phyloP scores from a whole-genome alignment of 2,888 invertebrate genomes.

The Aleiodes testaceus region DNA sequence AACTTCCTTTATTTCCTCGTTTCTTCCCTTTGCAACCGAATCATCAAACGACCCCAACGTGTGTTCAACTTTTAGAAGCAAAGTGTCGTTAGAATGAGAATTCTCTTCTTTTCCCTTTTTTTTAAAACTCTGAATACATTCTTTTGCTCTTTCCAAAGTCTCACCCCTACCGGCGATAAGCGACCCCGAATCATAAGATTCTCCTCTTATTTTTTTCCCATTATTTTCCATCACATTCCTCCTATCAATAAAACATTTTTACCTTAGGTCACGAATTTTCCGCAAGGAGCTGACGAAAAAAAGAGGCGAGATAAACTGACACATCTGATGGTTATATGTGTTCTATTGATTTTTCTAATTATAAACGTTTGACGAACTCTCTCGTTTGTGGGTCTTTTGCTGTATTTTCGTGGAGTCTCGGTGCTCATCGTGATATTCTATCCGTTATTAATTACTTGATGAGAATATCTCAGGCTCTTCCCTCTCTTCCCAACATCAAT shows the following conservation, averaged over 20 bases:
- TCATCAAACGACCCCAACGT: not conserved
- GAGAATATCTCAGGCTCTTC: slow-evolving; percentile 13
- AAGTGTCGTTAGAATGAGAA: slow-evolving; percentile 1
- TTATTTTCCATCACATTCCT: no score
- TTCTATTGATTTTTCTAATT: slow-evolving; percentile 38
- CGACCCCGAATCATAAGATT: not conserved
- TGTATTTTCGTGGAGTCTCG: slow-evolving; percentile 10
- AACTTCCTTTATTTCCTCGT: not conserved
- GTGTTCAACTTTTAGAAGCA: slow-evolving; percentile 4
- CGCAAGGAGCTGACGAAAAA: not conserved
- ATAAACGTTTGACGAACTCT: slow-evolving; percentile 40
- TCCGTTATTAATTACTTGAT: slow-evolving; percentile 19
- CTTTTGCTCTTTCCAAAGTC: not conserved
- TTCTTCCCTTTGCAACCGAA: not conserved
- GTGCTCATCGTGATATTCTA: slow-evolving; percentile 15
- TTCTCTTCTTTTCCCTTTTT: not conserved
- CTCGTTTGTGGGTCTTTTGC: not conserved
- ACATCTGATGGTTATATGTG: slow-evolving; percentile 12
- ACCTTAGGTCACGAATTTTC: no score
- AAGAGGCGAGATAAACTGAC: slow-evolving; percentile 19
- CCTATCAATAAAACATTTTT: no score
- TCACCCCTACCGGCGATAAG: not conserved
- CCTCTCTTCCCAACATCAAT: slow-evolving; percentile 3
- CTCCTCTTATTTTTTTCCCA: no score
- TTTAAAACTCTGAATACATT: not conserved